Evolutionary conservation across 2,888 invertebrate genomes (phyloP), one percentile per base, ranked within the genome.

Genomic region (Hoplodrina blanda): DNA sequence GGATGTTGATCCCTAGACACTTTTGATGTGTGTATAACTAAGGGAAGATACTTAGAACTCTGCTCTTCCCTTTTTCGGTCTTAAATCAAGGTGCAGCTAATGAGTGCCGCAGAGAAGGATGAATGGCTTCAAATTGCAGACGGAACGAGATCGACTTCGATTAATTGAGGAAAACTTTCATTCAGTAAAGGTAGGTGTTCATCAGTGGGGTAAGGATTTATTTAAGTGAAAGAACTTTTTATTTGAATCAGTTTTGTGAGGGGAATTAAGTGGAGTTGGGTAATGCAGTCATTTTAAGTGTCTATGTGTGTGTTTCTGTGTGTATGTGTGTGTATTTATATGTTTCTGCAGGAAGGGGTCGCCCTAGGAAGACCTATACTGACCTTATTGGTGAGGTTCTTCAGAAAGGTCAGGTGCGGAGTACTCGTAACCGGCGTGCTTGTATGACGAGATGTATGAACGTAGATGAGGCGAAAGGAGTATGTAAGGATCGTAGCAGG

Each of bases 81-180:
- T 76, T 62, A 74, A 81, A 66, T 75, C 76, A 75, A 83, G 73
- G 73, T 79, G 69, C 84, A 76, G 57, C 74, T 82, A 83, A 83
- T 83, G 84, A 81, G 70, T 74, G 60, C 50, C 66, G 60, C 64
- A 50, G 72, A 56, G 61, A 25, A 66, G 65, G 69, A 81, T 79
- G 73, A 82, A 83, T 83, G 75, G 74, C 25, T n/a, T 78, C 75
- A 80, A 83, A 81, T 83, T 83, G 82, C 77, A 77, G 72, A 76
- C 67, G 66, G 67, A 74, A 79, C 62, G 55, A 33, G 73, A 77
- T 75, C 71, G 77, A 62, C 65, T 77, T 79, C 76, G 76, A 81
- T 83, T 81, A 83, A 83, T 81, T 81, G 77, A 75, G 70, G 56
- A 46, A 49, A 81, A 83, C 81, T 83, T 81, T 49, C n/a, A 72